phyloP scores from a whole-genome alignment of 2,113 vertebrate genomes.

The Sorex araneus region DNA sequence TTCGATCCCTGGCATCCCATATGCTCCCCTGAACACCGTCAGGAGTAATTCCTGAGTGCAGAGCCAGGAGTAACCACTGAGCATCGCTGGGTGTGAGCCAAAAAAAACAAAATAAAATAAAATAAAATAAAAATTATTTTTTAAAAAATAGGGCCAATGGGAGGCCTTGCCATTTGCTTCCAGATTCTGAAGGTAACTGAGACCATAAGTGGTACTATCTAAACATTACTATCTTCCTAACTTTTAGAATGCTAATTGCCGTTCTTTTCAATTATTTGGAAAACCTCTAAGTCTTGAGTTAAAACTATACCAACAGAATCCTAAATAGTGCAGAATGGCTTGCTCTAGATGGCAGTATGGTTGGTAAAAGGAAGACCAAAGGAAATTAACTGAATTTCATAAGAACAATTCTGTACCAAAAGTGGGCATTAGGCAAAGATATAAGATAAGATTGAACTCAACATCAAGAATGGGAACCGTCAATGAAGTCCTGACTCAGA shows the following conservation, averaged over 20 bases:
- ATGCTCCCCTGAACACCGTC: no score
- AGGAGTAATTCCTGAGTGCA: no score
- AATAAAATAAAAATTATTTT: no score
- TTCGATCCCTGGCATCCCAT: no score
- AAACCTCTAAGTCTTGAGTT: slow-evolving; percentile 17
- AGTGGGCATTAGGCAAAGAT: not conserved
- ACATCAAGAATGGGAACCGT: not conserved
- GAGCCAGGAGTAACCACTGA: no score
- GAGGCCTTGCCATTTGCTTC: not conserved
- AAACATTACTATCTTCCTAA: not conserved
- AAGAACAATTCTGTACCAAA: not conserved
- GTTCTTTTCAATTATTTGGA: slow-evolving; percentile 41
- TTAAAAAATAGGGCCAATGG: not conserved
- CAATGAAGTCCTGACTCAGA: not conserved
- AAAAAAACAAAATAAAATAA: no score
- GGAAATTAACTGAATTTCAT: not conserved
- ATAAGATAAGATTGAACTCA: not conserved
- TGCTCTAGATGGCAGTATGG: slow-evolving; percentile 2
- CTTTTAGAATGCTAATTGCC: slow-evolving; percentile 13
- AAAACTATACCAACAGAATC: slow-evolving; percentile 8
- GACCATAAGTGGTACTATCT: not conserved
- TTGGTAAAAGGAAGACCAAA: not conserved
- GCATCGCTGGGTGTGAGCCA: no score
- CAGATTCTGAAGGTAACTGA: not conserved
- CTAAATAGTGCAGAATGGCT: not conserved